phyloP scores from a whole-genome alignment of 2,888 invertebrate genomes.

The Xestobium rufovillosum region DNA sequence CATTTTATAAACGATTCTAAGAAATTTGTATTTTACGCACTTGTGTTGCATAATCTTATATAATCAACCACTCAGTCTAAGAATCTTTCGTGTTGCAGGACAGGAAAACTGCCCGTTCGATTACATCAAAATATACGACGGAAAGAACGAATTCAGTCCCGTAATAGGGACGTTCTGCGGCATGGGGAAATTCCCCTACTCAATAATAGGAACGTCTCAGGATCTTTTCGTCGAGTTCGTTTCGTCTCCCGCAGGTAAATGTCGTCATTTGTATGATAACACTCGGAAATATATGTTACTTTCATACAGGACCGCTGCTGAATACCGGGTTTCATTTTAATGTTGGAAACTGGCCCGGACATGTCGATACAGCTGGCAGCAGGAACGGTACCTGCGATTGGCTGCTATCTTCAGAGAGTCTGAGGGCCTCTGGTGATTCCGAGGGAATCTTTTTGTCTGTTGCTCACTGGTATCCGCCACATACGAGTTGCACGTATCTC shows the following conservation, averaged over 20 bases:
- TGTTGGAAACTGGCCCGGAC: constrained; percentile 90
- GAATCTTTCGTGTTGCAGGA: constrained; percentile 47
- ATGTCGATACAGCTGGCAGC: constrained; percentile 82
- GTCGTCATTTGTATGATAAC: constrained; percentile 1
- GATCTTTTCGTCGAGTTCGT: constrained; percentile 85
- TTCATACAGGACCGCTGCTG: constrained; percentile 63
- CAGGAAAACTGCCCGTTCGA: constrained; percentile 85
- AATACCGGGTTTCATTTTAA: constrained; percentile 94
- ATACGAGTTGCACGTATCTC: constrained; percentile 85
- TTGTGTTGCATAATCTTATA: no score
- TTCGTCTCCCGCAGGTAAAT: constrained; percentile 71
- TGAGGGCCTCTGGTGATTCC: constrained; percentile 69
- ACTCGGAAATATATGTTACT: not conserved
- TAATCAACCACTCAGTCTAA: no score
- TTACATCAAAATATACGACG: constrained; percentile 84
- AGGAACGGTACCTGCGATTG: constrained; percentile 83
- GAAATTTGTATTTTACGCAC: no score
- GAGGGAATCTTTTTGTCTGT: constrained; percentile 87
- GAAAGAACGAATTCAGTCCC: constrained; percentile 77
- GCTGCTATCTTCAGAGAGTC: constrained; percentile 74
- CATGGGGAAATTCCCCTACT: constrained; percentile 89
- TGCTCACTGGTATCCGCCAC: constrained; percentile 91
- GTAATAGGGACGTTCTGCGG: constrained; percentile 88
- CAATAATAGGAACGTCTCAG: constrained; percentile 86
- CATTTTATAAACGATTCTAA: no score